Evolutionary conservation across 2,888 invertebrate species (phyloP), one percentile per base, ranked within the genome.

Genomic region (Oscheius sp.): DNA sequence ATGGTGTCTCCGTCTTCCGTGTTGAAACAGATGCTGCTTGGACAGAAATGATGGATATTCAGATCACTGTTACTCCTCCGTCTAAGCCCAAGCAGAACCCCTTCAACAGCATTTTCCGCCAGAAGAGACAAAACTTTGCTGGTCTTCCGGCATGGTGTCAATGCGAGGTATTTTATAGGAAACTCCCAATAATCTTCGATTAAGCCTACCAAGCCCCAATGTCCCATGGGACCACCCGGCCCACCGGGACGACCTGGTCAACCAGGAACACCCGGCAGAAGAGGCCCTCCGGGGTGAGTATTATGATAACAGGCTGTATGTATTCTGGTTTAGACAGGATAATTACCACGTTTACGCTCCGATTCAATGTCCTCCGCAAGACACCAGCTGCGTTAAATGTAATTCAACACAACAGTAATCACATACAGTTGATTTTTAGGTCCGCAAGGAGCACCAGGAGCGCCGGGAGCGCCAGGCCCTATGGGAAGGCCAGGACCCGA

Each of bases 81-180:
- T 74, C 81, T 63, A 82, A 83, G 76, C 87, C 87, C 64, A 74
- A 75, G 73, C 71, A 72, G 64, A 81, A 81, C 68, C 83, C 83
- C 74, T 83, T 83, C 83, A 80, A 83, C 80, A 82, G 82, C 43
- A 79, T 87, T 77, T 87, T 87, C 85, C 85, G 86, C 77, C 80
- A 82, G 74, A 86, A 86, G 80, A 78, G 85, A 73, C 78, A 78
- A 61, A 76, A 80, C 72, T 81, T 77, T 78, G 74, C 76, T 25
- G 84, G 86, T 49, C 84, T 86, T 18, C 86, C 86, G 52, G 77
- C 85, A n/a, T 86, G 82, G 82, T 86, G 83, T 75, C 86, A 86
- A 74, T 87, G 86, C 78, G 84, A 86, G 75, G 84, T 85, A 56
- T 35, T 9, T 35, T 35, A 35, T 35, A 35, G 35, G 35, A 35